Conservation (phyloP, 2,113 vertebrate genomes). For the Seriola dumerili region DNA sequence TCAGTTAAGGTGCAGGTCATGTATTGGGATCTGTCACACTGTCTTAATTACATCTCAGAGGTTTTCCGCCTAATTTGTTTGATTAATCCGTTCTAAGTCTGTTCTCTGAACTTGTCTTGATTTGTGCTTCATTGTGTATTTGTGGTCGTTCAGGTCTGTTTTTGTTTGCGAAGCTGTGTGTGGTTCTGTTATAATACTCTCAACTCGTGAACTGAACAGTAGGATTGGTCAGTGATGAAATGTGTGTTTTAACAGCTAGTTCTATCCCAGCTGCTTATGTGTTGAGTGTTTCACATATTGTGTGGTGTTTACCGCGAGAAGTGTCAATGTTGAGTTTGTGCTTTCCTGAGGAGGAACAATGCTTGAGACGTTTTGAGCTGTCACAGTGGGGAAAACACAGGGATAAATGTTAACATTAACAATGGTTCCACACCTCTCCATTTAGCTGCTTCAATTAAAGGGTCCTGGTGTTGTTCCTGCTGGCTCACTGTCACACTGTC, state of each 20-base stretch:
- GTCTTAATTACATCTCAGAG: background rate
- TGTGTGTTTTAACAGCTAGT: background rate
- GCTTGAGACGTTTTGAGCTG: too few relatives aligned
- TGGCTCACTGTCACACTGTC: background rate
- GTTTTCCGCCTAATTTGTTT: background rate
- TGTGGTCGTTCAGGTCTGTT: background rate
- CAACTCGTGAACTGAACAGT: background rate
- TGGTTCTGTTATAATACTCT: background rate
- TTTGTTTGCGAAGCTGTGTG: background rate
- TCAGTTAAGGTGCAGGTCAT: slow-evolving; percentile 27
- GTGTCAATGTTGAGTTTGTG: background rate
- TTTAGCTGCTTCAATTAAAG: background rate
- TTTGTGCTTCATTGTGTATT: background rate
- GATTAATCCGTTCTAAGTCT: slow-evolving; percentile 6
- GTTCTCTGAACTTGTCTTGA: slow-evolving; percentile 2
- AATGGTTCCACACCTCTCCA: background rate
- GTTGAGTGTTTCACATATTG: too few relatives aligned
- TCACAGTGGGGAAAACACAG: background rate
- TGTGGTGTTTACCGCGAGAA: background rate
- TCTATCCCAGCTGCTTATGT: background rate
- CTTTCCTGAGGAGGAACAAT: background rate
- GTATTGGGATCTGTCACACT: slow-evolving; percentile 1
- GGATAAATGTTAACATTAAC: background rate
- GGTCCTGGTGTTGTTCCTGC: background rate
- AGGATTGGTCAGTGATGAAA: background rate